Base-by-base conservation (phyloP, 2,888 invertebrate species). In the Nomada hirtipes region DNA sequence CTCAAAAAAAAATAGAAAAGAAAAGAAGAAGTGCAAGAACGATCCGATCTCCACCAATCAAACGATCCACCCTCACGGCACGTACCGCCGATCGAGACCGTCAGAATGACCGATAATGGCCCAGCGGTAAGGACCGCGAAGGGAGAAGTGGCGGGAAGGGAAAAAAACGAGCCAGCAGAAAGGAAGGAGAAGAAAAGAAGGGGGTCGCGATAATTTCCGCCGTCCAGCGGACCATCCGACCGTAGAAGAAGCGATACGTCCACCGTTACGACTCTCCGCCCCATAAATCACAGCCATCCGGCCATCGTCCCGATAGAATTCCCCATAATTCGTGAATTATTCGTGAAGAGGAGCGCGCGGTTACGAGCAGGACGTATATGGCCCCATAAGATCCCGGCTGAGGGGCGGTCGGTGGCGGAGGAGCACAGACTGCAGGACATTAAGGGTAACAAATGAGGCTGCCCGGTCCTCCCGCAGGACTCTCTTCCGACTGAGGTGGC, bases 371-470 rank as follows among this genome's bases (percentile, higher is more conserved):
- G 78, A 42, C 80, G 68, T 76, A 63, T n/a, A 65, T 53, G 53
- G 76, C 86, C 77, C 86, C 79, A 83, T 89, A 90, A 90, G 90
- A 90, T 89, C 87, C 79, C 44, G 72, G 64, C 57, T 70, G 74
- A 74, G 63, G 85, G 75, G 72, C 52, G 70, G 73, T n/a, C 3
- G 80, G 84, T 70, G 79, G 77, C 76, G 76, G 75, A 81, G 87
- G 81, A 84, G 82, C 79, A 29, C 69, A 83, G 80, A 83, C 83
- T 85, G 85, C 85, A 89, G 92, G 91, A 92, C 92, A 92, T 92
- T 93, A 92, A 92, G 93, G 92, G 89, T 93, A 93, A 93, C 92
- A 92, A 93, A 93, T 92, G 93, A 92, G 92, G 90, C 92, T 89
- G 89, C 84, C 89, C 84, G 89, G 88, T 91, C 87, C 92, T 93